Evolutionary conservation across 1,140 invertebrate species (phyloP).

Genomic region (Drosophila obscura): DNA sequence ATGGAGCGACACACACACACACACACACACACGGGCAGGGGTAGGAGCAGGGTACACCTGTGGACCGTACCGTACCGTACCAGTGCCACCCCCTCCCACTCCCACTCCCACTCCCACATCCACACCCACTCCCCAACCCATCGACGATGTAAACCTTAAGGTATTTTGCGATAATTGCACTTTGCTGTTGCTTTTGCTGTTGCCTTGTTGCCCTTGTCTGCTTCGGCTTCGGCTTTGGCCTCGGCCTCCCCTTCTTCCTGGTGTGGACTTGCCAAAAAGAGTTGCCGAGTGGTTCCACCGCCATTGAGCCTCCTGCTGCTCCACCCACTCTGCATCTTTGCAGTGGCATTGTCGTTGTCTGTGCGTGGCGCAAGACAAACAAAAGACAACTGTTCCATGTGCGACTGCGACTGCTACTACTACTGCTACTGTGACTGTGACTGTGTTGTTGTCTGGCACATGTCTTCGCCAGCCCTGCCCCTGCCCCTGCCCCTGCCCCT

Average conservation of each 20-base stretch:
- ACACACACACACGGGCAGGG: constrained; percentile 7
- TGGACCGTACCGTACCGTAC: constrained; percentile 26
- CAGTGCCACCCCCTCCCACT: no score
- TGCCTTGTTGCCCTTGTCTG: constrained; percentile 44
- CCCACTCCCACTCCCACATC: no score
- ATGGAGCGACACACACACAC: constrained; percentile 9
- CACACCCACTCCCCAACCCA: neutral
- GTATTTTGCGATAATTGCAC: constrained; percentile 82
- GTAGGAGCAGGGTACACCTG: constrained; percentile 34
- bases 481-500: neutral
- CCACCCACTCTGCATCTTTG: constrained; percentile 1
- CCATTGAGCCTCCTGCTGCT: neutral
- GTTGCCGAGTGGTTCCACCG: constrained; percentile 36
- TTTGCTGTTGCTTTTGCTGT: constrained; percentile 67
- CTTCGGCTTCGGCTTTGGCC: neutral
- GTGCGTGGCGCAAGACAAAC: constrained; percentile 69
- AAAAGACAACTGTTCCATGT: constrained; percentile 63
- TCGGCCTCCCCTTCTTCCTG: neutral
- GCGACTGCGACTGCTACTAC: constrained; percentile 16
- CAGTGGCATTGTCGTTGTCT: constrained; percentile 58
- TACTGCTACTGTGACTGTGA: constrained; percentile 13
- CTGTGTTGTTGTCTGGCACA: constrained; percentile 57
- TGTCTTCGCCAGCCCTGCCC: constrained; percentile 55
- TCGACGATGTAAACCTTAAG: constrained; percentile 81
- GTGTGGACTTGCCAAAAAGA: constrained; percentile 57